A percentile compares a stretch with the other conserved stretches of the same genome.
Evolutionary conservation across 2,888 invertebrate genomes (phyloP).

Genomic region (Scaptodrosophila latifasciaeformis): DNA sequence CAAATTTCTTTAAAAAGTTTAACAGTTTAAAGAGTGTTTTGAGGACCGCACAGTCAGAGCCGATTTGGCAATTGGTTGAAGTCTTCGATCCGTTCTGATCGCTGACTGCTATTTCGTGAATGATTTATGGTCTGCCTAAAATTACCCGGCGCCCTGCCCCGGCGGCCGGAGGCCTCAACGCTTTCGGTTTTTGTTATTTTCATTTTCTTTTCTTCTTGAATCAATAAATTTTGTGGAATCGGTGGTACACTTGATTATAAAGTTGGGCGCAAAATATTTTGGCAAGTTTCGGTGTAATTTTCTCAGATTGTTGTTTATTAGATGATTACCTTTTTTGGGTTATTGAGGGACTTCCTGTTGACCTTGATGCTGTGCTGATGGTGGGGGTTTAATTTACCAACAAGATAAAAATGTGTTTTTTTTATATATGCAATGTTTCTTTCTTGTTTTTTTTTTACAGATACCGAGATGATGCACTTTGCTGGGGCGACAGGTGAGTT

Average conservation of each 20-base stretch:
- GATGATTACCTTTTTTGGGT: constrained; percentile 23
- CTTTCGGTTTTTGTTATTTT: no score
- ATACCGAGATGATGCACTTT: constrained; percentile 90
- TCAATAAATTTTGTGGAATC: constrained; percentile 58
- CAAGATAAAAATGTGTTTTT: no score
- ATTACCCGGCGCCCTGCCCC: constrained; percentile 40
- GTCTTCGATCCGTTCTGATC: constrained; percentile 14
- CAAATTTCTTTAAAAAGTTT: no score
- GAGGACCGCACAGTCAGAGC: no score
- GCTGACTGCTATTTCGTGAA: constrained; percentile 24
- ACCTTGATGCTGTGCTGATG: no score
- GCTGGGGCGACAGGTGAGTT: constrained; percentile 91
- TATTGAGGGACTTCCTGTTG: constrained; percentile 48
- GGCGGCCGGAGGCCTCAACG: background rate
- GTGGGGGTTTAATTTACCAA: no score
- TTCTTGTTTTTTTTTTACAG: constrained; percentile 80
- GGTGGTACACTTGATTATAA: constrained; percentile 57
- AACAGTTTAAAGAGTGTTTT: no score
- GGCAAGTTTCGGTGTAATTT: constrained; percentile 33
- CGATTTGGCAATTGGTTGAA: no score
- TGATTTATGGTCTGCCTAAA: constrained; percentile 57
- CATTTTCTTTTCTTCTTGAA: no score
- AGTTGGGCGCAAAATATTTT: constrained; percentile 32
- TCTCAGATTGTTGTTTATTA: constrained; percentile 50
- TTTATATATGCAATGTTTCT: no score